These are phyloP conservation scores for Molanna angustata DNA, from an alignment of 2,888 invertebrate genomes.

Conservation along the genomic window DNA sequence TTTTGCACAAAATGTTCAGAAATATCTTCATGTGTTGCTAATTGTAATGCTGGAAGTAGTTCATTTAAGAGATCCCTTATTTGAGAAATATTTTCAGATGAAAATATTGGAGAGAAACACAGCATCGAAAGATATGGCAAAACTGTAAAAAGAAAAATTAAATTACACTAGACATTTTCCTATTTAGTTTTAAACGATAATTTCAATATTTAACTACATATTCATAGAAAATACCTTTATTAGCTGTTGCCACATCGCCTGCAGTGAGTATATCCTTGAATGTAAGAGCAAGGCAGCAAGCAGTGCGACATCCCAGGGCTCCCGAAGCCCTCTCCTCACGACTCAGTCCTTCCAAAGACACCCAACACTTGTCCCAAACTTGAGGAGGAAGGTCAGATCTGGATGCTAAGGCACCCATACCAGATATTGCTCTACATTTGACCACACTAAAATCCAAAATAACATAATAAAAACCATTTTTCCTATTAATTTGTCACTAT, in stretches of 20 bases:
- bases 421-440: conserved; percentile 29
- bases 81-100: conserved; percentile 20
- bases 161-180: too few species aligned
- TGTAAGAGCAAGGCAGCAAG: conserved; percentile 17
- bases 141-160: conserved; percentile 38
- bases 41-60: conserved; percentile 46
- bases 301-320: conserved; percentile 7
- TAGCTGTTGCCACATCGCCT: conserved; percentile 14
- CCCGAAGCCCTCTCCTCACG: conserved; percentile 35
- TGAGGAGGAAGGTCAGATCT: conserved; percentile 12
- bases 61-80: conserved; percentile 40
- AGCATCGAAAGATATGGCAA: conserved; percentile 45
- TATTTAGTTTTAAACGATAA: too few species aligned
- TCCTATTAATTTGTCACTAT: too few species aligned
- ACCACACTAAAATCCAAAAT: conserved; percentile 25
- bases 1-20: conserved; percentile 38
- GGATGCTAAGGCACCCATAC: conserved; percentile 23
- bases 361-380: conserved; percentile 27
- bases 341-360: conserved; percentile 42
- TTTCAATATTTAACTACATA: too few species aligned
- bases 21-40: conserved; percentile 46
- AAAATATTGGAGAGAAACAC: conserved; percentile 36
- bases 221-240: conserved; percentile 19
- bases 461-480: too few species aligned
- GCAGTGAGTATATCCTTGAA: conserved; percentile 7